phyloP scores from a whole-genome alignment of 35 echinoderm and acorn worm species.

The Heliocidaris tuberculata region DNA sequence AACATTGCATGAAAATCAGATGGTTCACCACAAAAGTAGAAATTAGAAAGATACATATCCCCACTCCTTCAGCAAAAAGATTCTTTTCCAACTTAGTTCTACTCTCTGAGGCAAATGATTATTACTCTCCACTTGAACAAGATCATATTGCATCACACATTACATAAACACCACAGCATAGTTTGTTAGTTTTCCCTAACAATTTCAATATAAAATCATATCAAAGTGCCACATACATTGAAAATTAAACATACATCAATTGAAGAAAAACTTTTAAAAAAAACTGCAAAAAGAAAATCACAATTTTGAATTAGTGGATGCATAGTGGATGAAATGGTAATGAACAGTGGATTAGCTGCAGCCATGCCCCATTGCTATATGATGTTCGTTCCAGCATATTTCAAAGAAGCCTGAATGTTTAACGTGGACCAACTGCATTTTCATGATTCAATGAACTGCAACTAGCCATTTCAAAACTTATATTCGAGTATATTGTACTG shows the following conservation, averaged over 20 bases:
- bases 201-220: neutral
- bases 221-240: neutral
- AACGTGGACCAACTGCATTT: too few relatives aligned
- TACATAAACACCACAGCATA: neutral
- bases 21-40: neutral
- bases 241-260: neutral
- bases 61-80: neutral
- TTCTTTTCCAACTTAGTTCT: neutral
- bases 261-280: neutral
- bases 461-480: too few relatives aligned
- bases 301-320: neutral
- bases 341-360: neutral
- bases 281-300: neutral
- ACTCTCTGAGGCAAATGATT: neutral
- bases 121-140: neutral
- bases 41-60: neutral
- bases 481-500: neutral
- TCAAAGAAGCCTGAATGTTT: too few relatives aligned
- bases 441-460: too few relatives aligned
- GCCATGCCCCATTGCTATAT: conserved; percentile 2
- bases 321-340: neutral
- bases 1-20: neutral
- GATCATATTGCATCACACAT: neutral
- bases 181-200: neutral
- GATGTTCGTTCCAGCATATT: neutral